Evolutionary conservation across 2,797 vertebrate genomes (phyloP).

Genomic region (Lerista edwardsae): DNA sequence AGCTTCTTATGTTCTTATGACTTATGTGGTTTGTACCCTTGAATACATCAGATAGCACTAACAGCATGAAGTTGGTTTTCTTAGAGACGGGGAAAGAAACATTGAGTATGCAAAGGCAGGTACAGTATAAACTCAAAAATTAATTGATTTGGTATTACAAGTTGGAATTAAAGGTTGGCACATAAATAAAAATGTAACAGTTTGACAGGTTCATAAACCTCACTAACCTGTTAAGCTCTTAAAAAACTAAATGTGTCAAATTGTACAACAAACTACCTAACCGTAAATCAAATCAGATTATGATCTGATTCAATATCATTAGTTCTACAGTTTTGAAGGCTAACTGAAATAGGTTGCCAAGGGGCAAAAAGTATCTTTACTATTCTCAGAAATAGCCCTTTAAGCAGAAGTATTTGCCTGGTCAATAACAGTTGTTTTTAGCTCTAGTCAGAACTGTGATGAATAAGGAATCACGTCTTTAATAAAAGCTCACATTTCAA

Average conservation of each 20-base stretch:
- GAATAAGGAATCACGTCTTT: neutral
- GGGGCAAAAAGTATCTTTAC: neutral
- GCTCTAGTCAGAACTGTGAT: neutral
- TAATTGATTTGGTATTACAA: too few relatives aligned
- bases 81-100: too few relatives aligned
- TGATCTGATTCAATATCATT: neutral
- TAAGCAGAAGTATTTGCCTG: neutral
- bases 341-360: neutral
- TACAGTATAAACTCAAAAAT: too few relatives aligned
- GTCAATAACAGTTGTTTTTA: neutral
- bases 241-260: neutral
- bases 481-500: neutral
- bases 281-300: neutral
- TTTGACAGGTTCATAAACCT: neutral
- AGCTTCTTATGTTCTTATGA: too few relatives aligned
- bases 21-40: too few relatives aligned
- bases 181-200: neutral
- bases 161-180: neutral
- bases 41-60: too few relatives aligned
- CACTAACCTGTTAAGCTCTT: neutral
- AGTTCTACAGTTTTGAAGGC: neutral
- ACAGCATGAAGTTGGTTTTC: too few relatives aligned
- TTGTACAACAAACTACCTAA: neutral
- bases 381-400: neutral
- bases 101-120: too few relatives aligned